These are phyloP conservation scores for Cephalopholis sonnerati DNA, from an alignment of 2,113 vertebrate genomes.

Conservation along the genomic window DNA sequence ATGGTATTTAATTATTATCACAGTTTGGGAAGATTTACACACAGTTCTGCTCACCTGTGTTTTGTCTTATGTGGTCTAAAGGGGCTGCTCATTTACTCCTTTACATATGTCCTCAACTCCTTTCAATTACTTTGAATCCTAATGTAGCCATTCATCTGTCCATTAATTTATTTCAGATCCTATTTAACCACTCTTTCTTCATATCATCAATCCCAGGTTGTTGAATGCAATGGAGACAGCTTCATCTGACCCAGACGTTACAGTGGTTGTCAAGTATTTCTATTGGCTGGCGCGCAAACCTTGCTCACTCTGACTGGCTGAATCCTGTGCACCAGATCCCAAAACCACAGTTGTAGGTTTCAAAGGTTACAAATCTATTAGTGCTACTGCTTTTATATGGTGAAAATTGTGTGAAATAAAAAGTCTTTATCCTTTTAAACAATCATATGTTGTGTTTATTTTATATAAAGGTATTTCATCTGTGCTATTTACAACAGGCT, in stretches of 20 bases:
- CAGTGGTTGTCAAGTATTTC: slow-evolving; percentile 68
- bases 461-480: too few species aligned
- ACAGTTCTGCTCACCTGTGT: neutral
- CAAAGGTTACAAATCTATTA: too few species aligned
- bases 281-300: slow-evolving; percentile 73
- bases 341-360: too few species aligned
- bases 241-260: slow-evolving; percentile 66
- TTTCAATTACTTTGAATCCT: neutral
- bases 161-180: too few species aligned
- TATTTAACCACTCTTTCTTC: neutral
- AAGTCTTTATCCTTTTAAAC: too few species aligned
- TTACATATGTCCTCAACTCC: neutral
- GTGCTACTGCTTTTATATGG: too few species aligned
- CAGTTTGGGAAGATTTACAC: slow-evolving; percentile 50
- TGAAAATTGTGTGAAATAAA: too few species aligned
- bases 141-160: too few species aligned
- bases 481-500: too few species aligned
- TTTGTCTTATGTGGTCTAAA: slow-evolving; percentile 1
- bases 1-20: slow-evolving; percentile 65
- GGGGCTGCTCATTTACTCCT: too few species aligned
- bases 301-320: neutral
- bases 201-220: slow-evolving; percentile 58
- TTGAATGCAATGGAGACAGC: slow-evolving; percentile 66
- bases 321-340: too few species aligned
- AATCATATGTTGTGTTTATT: too few species aligned